Conservation (phyloP, 1,140 invertebrate species). For the Tetranychus cinnabarinus region DNA sequence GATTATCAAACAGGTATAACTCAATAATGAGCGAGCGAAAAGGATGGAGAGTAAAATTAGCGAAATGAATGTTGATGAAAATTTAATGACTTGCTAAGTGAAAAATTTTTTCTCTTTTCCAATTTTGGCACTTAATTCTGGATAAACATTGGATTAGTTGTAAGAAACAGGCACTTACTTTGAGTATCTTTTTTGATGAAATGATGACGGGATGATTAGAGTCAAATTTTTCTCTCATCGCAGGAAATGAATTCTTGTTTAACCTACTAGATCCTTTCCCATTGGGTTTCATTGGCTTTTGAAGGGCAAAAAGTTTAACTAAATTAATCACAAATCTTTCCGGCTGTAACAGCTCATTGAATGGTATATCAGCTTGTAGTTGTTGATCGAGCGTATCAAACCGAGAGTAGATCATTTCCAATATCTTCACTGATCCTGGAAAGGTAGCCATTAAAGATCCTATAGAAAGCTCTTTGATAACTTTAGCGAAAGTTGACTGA, state of each 20-base stretch:
- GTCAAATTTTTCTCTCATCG: neutral
- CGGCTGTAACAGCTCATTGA: conserved; percentile 40
- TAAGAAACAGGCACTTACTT: conserved; percentile 12
- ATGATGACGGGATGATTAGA: conserved; percentile 15
- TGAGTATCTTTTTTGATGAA: conserved; percentile 30
- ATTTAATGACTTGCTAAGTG: no score
- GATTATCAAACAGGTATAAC: no score
- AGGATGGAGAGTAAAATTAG: no score
- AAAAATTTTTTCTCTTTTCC: no score
- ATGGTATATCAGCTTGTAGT: conserved; percentile 23
- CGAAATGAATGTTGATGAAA: no score
- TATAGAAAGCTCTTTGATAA: conserved; percentile 46
- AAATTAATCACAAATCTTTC: conserved; percentile 23
- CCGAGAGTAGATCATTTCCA: conserved; percentile 56
- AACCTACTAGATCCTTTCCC: neutral
- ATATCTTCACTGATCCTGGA: conserved; percentile 53
- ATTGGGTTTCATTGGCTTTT: neutral
- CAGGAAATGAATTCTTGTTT: neutral
- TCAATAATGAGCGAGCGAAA: no score
- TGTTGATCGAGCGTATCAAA: conserved; percentile 11
- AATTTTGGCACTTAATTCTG: no score
- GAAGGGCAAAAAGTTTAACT: conserved; percentile 41
- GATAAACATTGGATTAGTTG: no score
- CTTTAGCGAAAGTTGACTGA: conserved; percentile 39
- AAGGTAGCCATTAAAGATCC: conserved; percentile 63